phyloP scores from a whole-genome alignment of 2,797 vertebrate species.

The Microcaecilia unicolor region DNA sequence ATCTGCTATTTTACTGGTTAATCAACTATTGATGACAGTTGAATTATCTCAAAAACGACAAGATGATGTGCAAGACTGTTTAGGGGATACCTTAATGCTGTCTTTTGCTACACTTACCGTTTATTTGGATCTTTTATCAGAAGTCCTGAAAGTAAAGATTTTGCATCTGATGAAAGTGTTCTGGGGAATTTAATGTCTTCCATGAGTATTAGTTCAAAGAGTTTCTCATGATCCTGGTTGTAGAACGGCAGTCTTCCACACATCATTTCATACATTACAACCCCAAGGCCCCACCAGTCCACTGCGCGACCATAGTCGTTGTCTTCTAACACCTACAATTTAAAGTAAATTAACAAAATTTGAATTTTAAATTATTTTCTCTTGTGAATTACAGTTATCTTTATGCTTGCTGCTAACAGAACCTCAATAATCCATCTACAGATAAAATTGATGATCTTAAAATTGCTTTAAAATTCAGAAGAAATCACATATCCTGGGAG shows the following conservation, averaged over 20 bases:
- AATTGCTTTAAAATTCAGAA: too few relatives aligned
- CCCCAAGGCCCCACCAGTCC: slow-evolving; percentile 94
- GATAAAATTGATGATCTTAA: too few relatives aligned
- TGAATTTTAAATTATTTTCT: too few relatives aligned
- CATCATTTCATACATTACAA: slow-evolving; percentile 98
- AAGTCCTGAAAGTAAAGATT: slow-evolving; percentile 90
- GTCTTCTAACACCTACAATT: slow-evolving; percentile 81
- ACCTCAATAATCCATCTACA: too few relatives aligned
- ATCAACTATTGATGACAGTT: slow-evolving; percentile 3
- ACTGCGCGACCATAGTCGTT: slow-evolving; percentile 92
- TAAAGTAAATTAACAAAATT: slow-evolving; percentile 6
- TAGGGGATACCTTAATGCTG: background rate
- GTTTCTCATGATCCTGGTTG: slow-evolving; percentile 97
- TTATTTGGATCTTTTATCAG: slow-evolving; percentile 98
- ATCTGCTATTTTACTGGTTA: too few relatives aligned
- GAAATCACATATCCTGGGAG: too few relatives aligned
- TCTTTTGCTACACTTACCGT: slow-evolving; percentile 52
- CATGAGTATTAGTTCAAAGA: slow-evolving; percentile 94
- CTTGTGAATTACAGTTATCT: too few relatives aligned
- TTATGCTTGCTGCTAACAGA: too few relatives aligned
- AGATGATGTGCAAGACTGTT: too few relatives aligned
- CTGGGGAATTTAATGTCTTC: slow-evolving; percentile 96
- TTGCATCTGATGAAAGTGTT: slow-evolving; percentile 87
- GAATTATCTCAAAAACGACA: slow-evolving; percentile 6
- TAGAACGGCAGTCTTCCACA: slow-evolving; percentile 91